Percentiles rank a stretch among this genome's conserved stretches.
Conservation (phyloP, 2,113 vertebrate genomes). For the Oriolus oriolus region DNA sequence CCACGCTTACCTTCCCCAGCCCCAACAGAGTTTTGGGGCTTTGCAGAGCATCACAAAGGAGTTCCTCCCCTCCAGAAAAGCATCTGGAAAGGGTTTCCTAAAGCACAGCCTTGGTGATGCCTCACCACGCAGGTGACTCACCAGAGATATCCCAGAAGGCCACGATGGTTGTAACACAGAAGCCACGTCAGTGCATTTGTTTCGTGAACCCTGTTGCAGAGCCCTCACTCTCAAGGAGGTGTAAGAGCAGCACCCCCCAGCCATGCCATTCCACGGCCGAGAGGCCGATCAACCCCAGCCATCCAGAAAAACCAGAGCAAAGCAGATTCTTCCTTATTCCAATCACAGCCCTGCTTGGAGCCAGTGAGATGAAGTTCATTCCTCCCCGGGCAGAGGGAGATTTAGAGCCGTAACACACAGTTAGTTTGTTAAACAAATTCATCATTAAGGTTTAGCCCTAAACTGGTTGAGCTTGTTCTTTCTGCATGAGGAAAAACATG, state of each 20-base stretch:
- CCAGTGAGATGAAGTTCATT: not conserved
- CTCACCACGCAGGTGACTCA: not conserved
- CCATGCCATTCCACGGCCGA: not conserved
- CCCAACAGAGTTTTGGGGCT: not conserved
- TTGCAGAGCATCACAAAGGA: not conserved
- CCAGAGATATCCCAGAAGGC: not conserved
- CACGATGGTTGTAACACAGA: not conserved
- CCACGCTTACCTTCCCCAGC: not conserved
- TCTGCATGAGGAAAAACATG: not conserved
- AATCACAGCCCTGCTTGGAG: not conserved
- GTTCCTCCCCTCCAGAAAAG: not conserved
- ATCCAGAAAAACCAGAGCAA: not conserved
- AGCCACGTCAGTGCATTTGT: not conserved
- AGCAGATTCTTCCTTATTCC: not conserved
- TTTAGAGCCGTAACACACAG: not conserved
- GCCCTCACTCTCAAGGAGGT: not conserved
- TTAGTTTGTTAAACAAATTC: not conserved
- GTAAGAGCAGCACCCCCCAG: not conserved
- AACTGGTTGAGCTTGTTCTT: not conserved
- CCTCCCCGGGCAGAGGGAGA: not conserved
- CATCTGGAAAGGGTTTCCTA: not conserved
- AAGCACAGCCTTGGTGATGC: not conserved
- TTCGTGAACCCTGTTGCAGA: not conserved
- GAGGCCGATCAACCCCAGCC: not conserved
- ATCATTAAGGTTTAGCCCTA: not conserved